Conservation (phyloP, 2,888 invertebrate species). For the Herminia tarsipennalis region DNA sequence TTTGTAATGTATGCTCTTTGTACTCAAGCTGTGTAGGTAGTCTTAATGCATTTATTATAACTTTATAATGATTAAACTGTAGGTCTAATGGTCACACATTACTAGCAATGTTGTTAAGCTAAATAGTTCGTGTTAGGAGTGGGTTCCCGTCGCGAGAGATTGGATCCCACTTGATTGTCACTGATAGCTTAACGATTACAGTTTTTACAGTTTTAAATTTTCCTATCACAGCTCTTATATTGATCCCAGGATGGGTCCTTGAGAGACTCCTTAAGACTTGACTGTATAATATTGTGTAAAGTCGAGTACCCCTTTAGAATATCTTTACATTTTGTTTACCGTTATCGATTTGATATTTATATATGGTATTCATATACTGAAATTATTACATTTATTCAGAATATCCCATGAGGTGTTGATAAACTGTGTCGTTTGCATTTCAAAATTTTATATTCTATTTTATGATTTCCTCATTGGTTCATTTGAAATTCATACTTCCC, state of each 20-base stretch:
- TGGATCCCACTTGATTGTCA: no score
- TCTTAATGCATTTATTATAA: no score
- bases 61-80: no score
- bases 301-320: background rate
- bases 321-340: background rate
- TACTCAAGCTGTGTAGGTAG: no score
- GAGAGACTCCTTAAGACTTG: background rate
- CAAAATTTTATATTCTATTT: constrained; percentile 10
- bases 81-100: no score
- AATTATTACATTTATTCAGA: constrained; percentile 4
- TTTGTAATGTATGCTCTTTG: no score
- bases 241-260: background rate
- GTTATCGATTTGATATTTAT: background rate
- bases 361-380: background rate
- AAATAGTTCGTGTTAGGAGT: no score
- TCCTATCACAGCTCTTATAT: background rate
- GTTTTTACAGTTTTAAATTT: background rate
- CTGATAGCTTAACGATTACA: no score
- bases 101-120: no score
- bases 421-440: constrained; percentile 9
- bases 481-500: constrained; percentile 20
- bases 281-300: no score
- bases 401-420: background rate
- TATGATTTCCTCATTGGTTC: constrained; percentile 5
- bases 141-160: no score